Conservation (phyloP, 2,888 invertebrate species). For the Sphaerophoria rueppellii region DNA sequence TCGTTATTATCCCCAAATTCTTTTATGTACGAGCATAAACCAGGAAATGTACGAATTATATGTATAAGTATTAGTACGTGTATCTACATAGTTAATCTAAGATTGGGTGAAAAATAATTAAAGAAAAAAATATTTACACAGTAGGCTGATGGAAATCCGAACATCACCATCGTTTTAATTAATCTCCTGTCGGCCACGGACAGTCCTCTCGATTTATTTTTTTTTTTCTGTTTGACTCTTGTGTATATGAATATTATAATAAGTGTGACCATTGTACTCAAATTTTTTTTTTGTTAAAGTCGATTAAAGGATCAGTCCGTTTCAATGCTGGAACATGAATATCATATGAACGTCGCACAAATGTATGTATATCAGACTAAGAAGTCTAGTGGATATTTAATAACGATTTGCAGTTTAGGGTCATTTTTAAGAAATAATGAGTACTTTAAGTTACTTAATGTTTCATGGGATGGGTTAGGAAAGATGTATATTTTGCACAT, state of each 20-base stretch:
- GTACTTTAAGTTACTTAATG: no score
- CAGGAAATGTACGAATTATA: constrained; percentile 17
- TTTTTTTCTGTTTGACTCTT: background rate
- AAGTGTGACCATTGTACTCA: constrained; percentile 8
- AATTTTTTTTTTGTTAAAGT: no score
- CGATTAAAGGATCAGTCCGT: no score
- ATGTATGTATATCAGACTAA: no score
- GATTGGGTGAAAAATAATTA: constrained; percentile 48
- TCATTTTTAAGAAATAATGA: no score
- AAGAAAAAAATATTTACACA: constrained; percentile 52
- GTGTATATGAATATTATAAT: background rate
- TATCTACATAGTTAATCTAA: constrained; percentile 25
- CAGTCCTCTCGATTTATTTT: constrained; percentile 21
- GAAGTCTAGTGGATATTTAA: no score
- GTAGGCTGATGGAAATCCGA: constrained; percentile 22
- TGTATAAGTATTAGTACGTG: background rate
- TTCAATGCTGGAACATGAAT: no score
- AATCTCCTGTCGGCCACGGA: constrained; percentile 28
- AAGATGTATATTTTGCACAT: no score
- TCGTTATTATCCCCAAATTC: constrained; percentile 29
- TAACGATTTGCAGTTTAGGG: no score
- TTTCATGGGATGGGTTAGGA: no score
- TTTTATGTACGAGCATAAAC: background rate
- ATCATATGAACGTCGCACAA: no score
- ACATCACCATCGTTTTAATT: constrained; percentile 53